Percentiles rank a stretch among this genome's conserved stretches.
Conservation (phyloP, 2,113 vertebrate species). For the Pogona vitticeps region DNA sequence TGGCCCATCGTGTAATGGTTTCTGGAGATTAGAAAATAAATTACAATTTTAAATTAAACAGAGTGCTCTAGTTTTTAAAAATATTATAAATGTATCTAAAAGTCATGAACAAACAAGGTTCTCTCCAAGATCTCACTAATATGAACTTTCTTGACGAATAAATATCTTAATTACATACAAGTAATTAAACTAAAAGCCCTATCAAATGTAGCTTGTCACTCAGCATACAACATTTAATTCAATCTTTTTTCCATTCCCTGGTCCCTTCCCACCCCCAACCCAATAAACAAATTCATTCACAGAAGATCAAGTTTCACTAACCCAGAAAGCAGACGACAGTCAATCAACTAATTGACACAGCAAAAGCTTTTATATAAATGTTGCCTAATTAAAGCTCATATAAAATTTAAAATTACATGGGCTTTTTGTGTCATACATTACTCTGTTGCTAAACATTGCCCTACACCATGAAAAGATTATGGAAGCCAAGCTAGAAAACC, state of each 20-base stretch:
- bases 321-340: slow-evolving; percentile 83
- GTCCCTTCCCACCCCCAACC: slow-evolving; percentile 71
- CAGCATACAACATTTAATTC: slow-evolving; percentile 87
- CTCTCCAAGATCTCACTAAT: slow-evolving; percentile 62
- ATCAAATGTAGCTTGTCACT: slow-evolving; percentile 87
- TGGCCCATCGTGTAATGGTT: not conserved
- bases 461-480: not conserved
- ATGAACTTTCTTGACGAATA: slow-evolving; percentile 82
- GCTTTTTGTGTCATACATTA: slow-evolving; percentile 69
- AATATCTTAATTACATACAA: slow-evolving; percentile 89
- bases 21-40: slow-evolving; percentile 33
- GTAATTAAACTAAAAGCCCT: slow-evolving; percentile 97
- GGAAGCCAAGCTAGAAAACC: not conserved
- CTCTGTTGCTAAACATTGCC: slow-evolving; percentile 67
- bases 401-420: slow-evolving; percentile 77
- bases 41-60: slow-evolving; percentile 64
- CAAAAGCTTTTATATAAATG: slow-evolving; percentile 80
- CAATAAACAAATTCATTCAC: slow-evolving; percentile 89
- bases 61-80: not conserved
- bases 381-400: slow-evolving; percentile 80
- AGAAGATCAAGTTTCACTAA: slow-evolving; percentile 84
- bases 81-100: slow-evolving; percentile 23
- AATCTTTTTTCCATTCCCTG: slow-evolving; percentile 82
- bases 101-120: slow-evolving; percentile 52
- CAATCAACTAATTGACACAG: slow-evolving; percentile 96